phyloP scores from a whole-genome alignment of 2,888 invertebrate genomes.

The Galeruca laticollis region DNA sequence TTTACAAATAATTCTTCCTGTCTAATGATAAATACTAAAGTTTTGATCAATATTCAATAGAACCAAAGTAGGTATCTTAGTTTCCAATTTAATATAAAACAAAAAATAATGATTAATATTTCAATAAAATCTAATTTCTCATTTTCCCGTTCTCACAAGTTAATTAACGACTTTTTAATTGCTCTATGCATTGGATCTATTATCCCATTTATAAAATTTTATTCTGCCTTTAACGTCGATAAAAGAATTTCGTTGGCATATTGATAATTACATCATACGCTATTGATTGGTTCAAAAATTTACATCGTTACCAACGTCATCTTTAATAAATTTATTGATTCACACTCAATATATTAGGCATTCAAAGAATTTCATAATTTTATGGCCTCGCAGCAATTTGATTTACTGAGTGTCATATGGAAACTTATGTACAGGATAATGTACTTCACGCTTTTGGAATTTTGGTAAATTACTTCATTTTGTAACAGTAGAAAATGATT shows the following conservation, averaged over 20 bases:
- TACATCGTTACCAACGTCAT: conserved; percentile 32
- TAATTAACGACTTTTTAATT: too few species aligned
- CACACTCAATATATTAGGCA: conserved; percentile 33
- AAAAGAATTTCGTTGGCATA: neutral
- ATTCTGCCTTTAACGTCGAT: too few species aligned
- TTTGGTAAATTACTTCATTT: conserved; percentile 4
- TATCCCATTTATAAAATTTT: too few species aligned
- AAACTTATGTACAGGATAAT: conserved; percentile 2
- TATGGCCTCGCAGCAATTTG: conserved; percentile 5
- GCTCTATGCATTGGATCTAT: too few species aligned
- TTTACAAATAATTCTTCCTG: too few species aligned
- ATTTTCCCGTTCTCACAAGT: too few species aligned
- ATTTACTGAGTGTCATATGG: neutral
- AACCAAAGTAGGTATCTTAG: too few species aligned
- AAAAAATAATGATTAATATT: too few species aligned
- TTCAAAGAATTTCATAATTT: conserved; percentile 17
- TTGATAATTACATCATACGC: neutral
- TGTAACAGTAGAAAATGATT: neutral
- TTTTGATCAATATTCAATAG: too few species aligned
- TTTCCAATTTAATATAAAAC: too few species aligned
- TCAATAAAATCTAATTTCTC: too few species aligned
- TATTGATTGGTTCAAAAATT: neutral
- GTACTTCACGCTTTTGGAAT: neutral
- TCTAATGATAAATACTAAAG: too few species aligned
- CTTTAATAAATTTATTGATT: conserved; percentile 36